Conservation (phyloP, 2,888 invertebrate genomes). For the Melinaea menophilus region DNA sequence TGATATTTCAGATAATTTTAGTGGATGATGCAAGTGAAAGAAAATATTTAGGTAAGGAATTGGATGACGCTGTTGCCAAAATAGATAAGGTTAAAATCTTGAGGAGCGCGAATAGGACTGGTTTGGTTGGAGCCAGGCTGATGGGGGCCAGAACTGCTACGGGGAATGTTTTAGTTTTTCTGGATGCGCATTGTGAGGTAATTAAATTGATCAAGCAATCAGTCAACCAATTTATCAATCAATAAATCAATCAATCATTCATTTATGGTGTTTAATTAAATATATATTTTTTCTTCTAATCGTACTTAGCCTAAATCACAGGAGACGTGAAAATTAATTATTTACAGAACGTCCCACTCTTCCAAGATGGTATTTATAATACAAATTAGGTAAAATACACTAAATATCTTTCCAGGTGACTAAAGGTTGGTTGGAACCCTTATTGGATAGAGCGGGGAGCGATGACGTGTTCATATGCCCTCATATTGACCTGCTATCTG, state of each 20-base stretch:
- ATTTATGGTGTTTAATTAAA: too few species aligned
- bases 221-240: too few species aligned
- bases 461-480: conserved; percentile 73
- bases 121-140: conserved; percentile 92
- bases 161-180: conserved; percentile 92
- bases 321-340: too few species aligned
- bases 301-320: too few species aligned
- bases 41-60: conserved; percentile 58
- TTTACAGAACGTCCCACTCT: too few species aligned
- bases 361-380: neutral
- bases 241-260: neutral
- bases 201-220: conserved; percentile 54
- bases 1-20: conserved; percentile 60
- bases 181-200: conserved; percentile 97
- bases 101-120: conserved; percentile 88
- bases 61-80: conserved; percentile 57
- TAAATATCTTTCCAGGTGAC: conserved; percentile 56
- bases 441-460: conserved; percentile 74
- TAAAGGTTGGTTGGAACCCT: conserved; percentile 80
- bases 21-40: conserved; percentile 71
- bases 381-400: neutral
- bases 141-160: conserved; percentile 89
- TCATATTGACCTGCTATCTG: conserved; percentile 86
- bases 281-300: neutral
- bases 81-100: conserved; percentile 77